These are phyloP conservation scores for Hesperophylax magnus DNA, from an alignment of 1,140 invertebrate species.

Conservation along the genomic window DNA sequence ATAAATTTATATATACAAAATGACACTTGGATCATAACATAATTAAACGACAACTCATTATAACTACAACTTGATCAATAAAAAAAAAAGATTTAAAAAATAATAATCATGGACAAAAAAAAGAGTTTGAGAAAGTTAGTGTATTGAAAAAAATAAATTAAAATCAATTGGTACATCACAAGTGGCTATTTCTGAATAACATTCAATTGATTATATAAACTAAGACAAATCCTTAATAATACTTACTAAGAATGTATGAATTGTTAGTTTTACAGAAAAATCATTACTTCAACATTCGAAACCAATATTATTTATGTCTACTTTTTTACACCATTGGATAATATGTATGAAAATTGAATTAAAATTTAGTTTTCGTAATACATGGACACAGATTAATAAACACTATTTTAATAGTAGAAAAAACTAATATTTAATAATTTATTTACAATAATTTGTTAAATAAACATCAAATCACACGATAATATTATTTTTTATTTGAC, in stretches of 20 bases:
- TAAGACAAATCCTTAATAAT: no score
- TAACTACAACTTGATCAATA: neutral
- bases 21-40: neutral
- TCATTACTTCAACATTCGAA: no score
- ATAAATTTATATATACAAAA: constrained; percentile 27
- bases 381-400: constrained; percentile 35
- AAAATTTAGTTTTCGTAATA: constrained; percentile 8
- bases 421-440: constrained; percentile 41
- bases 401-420: constrained; percentile 35
- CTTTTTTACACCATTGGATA: neutral
- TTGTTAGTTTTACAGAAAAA: no score
- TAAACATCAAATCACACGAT: constrained; percentile 28
- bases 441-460: constrained; percentile 30
- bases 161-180: neutral
- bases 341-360: constrained; percentile 19
- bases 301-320: constrained; percentile 6
- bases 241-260: no score
- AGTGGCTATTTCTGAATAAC: neutral
- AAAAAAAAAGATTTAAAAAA: no score
- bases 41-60: neutral
- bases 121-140: no score
- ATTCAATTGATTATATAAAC: neutral
- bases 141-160: neutral
- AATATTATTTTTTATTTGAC: constrained; percentile 10
- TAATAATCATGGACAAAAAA: no score